Evolutionary conservation across 2,888 invertebrate genomes (phyloP).

Genomic region (Monopis laevigella): DNA sequence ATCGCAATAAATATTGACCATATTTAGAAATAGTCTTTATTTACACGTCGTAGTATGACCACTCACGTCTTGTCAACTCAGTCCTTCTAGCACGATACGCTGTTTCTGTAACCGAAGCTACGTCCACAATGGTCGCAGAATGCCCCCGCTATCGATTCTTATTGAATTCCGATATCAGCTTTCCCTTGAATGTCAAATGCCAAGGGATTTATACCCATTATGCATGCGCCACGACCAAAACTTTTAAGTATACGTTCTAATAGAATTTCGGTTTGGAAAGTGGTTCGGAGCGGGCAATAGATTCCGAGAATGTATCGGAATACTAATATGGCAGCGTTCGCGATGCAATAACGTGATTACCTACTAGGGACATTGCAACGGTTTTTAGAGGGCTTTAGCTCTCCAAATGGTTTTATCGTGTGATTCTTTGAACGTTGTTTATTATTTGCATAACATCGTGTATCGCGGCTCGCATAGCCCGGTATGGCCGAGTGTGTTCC

Average conservation of each 20-base stretch:
- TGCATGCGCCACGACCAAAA: not conserved
- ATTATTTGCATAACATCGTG: constrained; percentile 6
- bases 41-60: too few species aligned
- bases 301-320: constrained; percentile 6
- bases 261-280: constrained; percentile 6
- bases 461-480: too few species aligned
- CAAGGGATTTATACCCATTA: too few species aligned
- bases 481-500: constrained; percentile 9
- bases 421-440: constrained; percentile 8
- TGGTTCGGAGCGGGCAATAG: not conserved
- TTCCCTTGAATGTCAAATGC: not conserved
- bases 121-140: too few species aligned
- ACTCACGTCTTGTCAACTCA: too few species aligned
- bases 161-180: not conserved
- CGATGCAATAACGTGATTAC: constrained; percentile 8
- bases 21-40: too few species aligned
- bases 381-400: not conserved
- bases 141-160: not conserved
- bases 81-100: too few species aligned
- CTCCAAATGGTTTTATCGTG: constrained; percentile 8
- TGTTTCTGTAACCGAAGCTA: too few species aligned
- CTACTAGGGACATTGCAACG: not conserved
- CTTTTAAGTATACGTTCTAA: not conserved
- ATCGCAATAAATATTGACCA: too few species aligned
- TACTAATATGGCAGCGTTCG: constrained; percentile 3